A percentile compares a stretch with the other conserved stretches of the same genome.
Conservation (phyloP, 1,140 invertebrate genomes). For the Lutraria rhynchaena region DNA sequence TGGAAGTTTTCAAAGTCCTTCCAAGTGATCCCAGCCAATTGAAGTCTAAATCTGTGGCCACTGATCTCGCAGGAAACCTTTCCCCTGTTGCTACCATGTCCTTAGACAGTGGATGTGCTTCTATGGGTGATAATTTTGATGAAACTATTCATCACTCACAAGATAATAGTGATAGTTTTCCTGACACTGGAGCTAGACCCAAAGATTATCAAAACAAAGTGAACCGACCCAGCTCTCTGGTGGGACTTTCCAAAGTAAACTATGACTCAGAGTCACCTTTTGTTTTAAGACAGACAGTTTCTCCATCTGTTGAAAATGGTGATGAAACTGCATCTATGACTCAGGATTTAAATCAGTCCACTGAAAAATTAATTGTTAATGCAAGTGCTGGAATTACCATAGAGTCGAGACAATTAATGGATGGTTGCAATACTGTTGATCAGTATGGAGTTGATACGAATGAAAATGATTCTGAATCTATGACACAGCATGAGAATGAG, state of each 20-base stretch:
- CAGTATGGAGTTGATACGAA: neutral
- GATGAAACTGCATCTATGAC: slow-evolving; percentile 4
- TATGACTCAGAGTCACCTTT: slow-evolving; percentile 39
- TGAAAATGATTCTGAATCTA: slow-evolving; percentile 3
- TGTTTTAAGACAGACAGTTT: slow-evolving; percentile 1
- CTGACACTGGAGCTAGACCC: slow-evolving; percentile 53
- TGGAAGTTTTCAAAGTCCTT: slow-evolving; percentile 42
- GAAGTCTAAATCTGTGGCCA: slow-evolving; percentile 28
- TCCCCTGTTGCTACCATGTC: slow-evolving; percentile 47
- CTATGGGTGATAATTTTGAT: slow-evolving; percentile 27
- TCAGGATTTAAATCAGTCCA: neutral
- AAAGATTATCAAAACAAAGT: slow-evolving; percentile 52
- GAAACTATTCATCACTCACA: neutral
- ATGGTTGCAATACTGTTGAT: slow-evolving; percentile 13
- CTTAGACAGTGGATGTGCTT: slow-evolving; percentile 55
- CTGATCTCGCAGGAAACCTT: slow-evolving; percentile 17
- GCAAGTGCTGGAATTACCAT: neutral
- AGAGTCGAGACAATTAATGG: slow-evolving; percentile 42
- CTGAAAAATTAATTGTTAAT: slow-evolving; percentile 3
- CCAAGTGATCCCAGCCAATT: slow-evolving; percentile 6
- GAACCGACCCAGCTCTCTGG: slow-evolving; percentile 26
- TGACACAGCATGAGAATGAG: neutral
- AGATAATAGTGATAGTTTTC: neutral
- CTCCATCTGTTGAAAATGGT: neutral
- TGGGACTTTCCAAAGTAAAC: slow-evolving; percentile 32